Base-by-base conservation (phyloP, 1,140 invertebrate species). In the Uloborus diversus region DNA sequence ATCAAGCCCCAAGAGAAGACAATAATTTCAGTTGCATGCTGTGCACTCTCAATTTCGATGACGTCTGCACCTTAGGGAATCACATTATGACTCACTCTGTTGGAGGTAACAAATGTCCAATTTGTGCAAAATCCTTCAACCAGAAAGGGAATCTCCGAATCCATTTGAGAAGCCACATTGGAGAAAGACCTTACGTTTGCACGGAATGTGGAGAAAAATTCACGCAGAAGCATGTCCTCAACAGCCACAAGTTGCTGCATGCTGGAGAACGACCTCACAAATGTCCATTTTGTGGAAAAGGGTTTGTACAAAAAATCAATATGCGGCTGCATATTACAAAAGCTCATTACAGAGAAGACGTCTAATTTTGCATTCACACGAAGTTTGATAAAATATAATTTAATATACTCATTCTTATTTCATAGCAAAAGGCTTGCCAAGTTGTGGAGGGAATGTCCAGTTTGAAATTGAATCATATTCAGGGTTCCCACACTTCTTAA, bases 141-240 rank as follows among this genome's bases (percentile, higher is more conserved):
- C 62, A 65, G 35, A 11, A 7, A 7, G 32, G 20, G 2, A 25
- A 20, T 2, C 23, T 65, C n/a, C 32, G 35, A 7, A 37, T 20
- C 32, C 70, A 73, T 23, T 17, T 42, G 28, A 25, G 88, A 69
- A 87, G 86, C 4, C 89, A 90, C 79, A 86, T 87, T n/a, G 87
- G 89, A 11, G 88, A 89, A 80, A 85, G 88, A 70, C 89, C 89
- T 0, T 89, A 88, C 81, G 83, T 86, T 17, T 91, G 90, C 82
- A 85, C 83, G 7, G 83, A 85, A 3, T 91, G 90, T 81, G 88
- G 88, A 1, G 88, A 89, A 69, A 83, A 86, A 2, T 91, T 91
- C 68, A 84, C 83, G 25, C 84, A 88, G 53, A 85, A 86, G 20
- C 85, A 85, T 30, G 85, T 86, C 73, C 82, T 87, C n/a, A 85